Evolutionary conservation across 53 echinoderm and acorn worm species (phyloP).

Genomic region (Hippasteria phrygiana): DNA sequence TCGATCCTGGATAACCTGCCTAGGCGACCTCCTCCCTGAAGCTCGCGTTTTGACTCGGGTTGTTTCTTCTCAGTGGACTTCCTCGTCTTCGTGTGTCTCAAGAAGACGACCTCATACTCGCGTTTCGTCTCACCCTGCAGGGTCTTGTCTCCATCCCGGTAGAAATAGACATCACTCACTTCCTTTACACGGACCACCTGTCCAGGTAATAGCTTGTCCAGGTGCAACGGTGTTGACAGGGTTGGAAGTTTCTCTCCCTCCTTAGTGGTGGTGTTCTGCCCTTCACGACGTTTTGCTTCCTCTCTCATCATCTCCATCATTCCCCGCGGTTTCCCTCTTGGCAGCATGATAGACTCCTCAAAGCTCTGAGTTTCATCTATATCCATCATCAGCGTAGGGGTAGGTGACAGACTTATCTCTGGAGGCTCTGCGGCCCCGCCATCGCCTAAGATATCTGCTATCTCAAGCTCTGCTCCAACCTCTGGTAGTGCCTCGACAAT

Average conservation of each 20-base stretch:
- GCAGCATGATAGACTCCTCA: not conserved
- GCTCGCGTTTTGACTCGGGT: not conserved
- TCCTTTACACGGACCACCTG: slow-evolving; percentile 16
- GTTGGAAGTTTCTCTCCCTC: not conserved
- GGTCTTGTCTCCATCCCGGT: slow-evolving; percentile 15
- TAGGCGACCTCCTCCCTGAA: not conserved
- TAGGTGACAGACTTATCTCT: slow-evolving; percentile 11
- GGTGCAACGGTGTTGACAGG: slow-evolving; percentile 8
- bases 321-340: slow-evolving; percentile 14
- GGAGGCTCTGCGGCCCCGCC: not conserved
- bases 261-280: not conserved
- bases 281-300: not conserved
- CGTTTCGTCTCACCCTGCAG: slow-evolving; percentile 3
- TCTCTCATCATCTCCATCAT: slow-evolving; percentile 16
- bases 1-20: not conserved
- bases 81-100: slow-evolving; percentile 3
- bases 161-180: not conserved
- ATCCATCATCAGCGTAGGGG: slow-evolving; percentile 24
- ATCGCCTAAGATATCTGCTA: not conserved
- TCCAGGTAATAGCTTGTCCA: slow-evolving; percentile 4
- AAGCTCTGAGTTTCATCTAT: not conserved
- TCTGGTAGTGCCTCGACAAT: slow-evolving; percentile 4
- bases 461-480: slow-evolving; percentile 13
- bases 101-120: not conserved
- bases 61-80: not conserved